These are phyloP conservation scores for Palythoa grandis DNA, from an alignment of 92 coral and sea anemone species.

Conservation along the genomic window DNA sequence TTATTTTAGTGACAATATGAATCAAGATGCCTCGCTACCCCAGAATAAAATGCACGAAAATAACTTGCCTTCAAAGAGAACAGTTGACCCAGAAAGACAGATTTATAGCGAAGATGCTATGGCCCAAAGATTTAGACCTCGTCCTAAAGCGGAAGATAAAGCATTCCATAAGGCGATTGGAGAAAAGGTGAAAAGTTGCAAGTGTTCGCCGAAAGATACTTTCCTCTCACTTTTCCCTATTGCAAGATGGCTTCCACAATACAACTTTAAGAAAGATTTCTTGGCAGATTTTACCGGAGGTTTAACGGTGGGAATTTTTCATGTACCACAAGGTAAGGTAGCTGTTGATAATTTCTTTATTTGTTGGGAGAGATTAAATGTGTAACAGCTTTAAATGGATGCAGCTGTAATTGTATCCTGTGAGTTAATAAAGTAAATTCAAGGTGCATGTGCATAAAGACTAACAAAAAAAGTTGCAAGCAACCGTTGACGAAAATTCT, in stretches of 20 bases:
- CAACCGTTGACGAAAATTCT: no score
- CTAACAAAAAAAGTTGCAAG: no score
- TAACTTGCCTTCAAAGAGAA: background rate
- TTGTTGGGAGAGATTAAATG: background rate
- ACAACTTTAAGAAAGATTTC: conserved; percentile 63
- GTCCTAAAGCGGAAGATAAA: background rate
- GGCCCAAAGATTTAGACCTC: conserved; percentile 20
- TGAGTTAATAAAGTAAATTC: background rate
- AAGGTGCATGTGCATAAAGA: background rate
- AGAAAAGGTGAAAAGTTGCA: background rate
- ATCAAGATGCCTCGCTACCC: background rate
- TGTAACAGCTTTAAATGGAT: background rate
- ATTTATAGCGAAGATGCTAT: conserved; percentile 29
- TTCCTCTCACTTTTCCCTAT: conserved; percentile 65
- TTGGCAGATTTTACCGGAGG: conserved; percentile 82
- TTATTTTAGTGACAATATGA: background rate
- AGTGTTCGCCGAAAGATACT: conserved; percentile 20
- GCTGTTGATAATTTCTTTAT: background rate
- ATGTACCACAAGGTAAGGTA: conserved; percentile 89
- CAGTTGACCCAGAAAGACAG: conserved; percentile 1
- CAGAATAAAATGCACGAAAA: background rate
- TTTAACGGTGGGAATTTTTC: conserved; percentile 89
- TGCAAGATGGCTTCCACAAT: conserved; percentile 85
- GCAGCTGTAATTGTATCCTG: background rate
- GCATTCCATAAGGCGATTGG: background rate